Evolutionary conservation across 1,140 invertebrate species (phyloP), one percentile per base, ranked within the genome.

Genomic region (Pygmarrhopalites habei): DNA sequence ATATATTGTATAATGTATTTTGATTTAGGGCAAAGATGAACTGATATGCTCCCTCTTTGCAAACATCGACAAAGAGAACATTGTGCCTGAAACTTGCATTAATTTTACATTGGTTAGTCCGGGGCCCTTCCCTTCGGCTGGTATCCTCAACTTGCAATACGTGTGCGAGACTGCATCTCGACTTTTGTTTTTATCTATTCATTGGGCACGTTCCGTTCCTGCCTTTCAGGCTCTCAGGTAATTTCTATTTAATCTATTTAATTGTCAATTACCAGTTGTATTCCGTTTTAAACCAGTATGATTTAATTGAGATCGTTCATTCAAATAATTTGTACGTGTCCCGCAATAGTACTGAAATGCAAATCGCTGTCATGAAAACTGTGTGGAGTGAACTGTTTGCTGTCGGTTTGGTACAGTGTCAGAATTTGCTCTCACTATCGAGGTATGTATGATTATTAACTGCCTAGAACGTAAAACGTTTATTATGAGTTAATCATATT

Each of bases 301-400:
- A n/a, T n/a, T n/a, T n/a, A n/a, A n/a, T n/a, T n/a, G n/a, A n/a
- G n/a, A n/a, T n/a, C n/a, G n/a, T n/a, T n/a, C n/a, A n/a, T n/a
- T n/a, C n/a, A n/a, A n/a, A n/a, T n/a, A n/a, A n/a, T n/a, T n/a
- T n/a, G n/a, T n/a, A n/a, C n/a, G n/a, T n/a, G n/a, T 73, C 72
- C 62, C 78, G 78, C 66, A 19, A 30, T 78, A 95, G 92, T 64
- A 82, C 84, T 59, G 89, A 94, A 60, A 82, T 87, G 52, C 92
- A 96, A 79, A 86, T 88, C 61, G 81, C 83, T 5, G 75, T 98
- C 41, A 79, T 97, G 4, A 66, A 62, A 49, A 66, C 66, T n/a
- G 56, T 86, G 71, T 98, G 95, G 95, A 85, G 90, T 73, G 91
- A 97, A 74, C 74, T 98, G 58, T 94, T 98, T 77, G 86, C 88